Conservation (phyloP, 2,888 invertebrate genomes). For the Azorinus chamasolen region DNA sequence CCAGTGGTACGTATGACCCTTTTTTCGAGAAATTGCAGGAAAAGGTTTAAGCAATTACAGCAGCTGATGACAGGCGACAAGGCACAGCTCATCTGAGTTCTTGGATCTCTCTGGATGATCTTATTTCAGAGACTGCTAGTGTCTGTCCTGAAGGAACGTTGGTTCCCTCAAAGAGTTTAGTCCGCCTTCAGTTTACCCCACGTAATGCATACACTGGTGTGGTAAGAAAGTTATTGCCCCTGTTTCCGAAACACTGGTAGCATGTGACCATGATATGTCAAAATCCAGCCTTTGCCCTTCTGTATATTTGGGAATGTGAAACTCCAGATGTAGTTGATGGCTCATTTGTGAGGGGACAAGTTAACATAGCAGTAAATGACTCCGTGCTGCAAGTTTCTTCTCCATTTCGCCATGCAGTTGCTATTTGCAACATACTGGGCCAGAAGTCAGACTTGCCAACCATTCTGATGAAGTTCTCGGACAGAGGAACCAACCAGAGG, state of each 20-base stretch:
- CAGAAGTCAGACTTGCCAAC: no score
- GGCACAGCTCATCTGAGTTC: slow-evolving; percentile 39
- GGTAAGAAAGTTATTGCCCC: slow-evolving; percentile 32
- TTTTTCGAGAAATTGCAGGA: slow-evolving; percentile 47
- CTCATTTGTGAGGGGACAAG: no score
- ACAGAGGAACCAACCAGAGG: slow-evolving; percentile 40
- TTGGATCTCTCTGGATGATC: slow-evolving; percentile 25
- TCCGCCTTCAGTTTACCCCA: slow-evolving; percentile 60
- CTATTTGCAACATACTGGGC: slow-evolving; percentile 5
- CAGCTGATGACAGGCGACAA: slow-evolving; percentile 59
- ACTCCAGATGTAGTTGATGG: no score
- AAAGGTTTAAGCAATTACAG: slow-evolving; percentile 27
- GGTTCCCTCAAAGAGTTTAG: slow-evolving; percentile 55
- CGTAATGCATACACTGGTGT: slow-evolving; percentile 58
- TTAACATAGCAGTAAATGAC: slow-evolving; percentile 32
- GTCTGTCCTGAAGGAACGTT: slow-evolving; percentile 49
- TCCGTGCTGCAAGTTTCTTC: slow-evolving; percentile 25
- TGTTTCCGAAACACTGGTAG: slow-evolving; percentile 10
- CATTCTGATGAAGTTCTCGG: slow-evolving; percentile 25
- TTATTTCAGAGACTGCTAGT: neutral
- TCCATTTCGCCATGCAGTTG: slow-evolving; percentile 36
- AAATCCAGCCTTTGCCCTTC: slow-evolving; percentile 29
- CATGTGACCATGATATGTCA: slow-evolving; percentile 47
- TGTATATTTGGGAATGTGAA: no score
- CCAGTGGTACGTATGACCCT: slow-evolving; percentile 11